Evolutionary conservation across 2,113 vertebrate species (phyloP).

Genomic region (Ochotona curzoniae): DNA sequence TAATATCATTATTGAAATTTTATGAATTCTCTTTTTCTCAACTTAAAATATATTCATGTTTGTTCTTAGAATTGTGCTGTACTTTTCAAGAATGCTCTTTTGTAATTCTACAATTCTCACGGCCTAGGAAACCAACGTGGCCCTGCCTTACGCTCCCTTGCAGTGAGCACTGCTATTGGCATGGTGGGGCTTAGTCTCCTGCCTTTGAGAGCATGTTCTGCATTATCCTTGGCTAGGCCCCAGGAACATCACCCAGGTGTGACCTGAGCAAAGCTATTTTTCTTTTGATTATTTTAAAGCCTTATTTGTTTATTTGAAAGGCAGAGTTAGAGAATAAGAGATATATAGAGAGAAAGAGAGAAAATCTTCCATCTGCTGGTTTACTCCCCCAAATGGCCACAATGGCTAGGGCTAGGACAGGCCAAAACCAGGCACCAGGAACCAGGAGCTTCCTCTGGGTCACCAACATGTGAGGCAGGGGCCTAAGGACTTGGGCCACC

Average conservation of each 20-base stretch:
- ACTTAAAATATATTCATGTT: constrained; percentile 5
- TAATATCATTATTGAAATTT: background rate
- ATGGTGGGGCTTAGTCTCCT: rapidly evolving
- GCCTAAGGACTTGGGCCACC: too few species aligned
- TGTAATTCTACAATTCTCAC: background rate
- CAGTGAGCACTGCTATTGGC: too few species aligned
- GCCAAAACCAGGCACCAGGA: too few species aligned
- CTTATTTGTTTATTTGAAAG: too few species aligned
- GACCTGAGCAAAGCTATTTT: background rate
- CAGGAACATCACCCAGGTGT: background rate
- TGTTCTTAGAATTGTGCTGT: background rate
- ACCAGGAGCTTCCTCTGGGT: too few species aligned
- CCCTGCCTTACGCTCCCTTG: background rate
- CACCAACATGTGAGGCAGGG: too few species aligned
- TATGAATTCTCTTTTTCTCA: background rate
- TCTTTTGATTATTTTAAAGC: too few species aligned
- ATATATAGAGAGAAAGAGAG: too few species aligned
- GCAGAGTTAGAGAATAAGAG: too few species aligned
- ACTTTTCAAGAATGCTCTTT: background rate
- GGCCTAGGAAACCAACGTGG: rapidly evolving
- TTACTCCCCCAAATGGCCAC: too few species aligned
- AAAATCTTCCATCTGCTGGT: too few species aligned
- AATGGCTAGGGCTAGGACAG: too few species aligned
- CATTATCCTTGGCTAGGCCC: background rate
- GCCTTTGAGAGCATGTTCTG: rapidly evolving